Evolutionary conservation across 2,888 invertebrate genomes (phyloP).

Genomic region (Syrista parreyssii): DNA sequence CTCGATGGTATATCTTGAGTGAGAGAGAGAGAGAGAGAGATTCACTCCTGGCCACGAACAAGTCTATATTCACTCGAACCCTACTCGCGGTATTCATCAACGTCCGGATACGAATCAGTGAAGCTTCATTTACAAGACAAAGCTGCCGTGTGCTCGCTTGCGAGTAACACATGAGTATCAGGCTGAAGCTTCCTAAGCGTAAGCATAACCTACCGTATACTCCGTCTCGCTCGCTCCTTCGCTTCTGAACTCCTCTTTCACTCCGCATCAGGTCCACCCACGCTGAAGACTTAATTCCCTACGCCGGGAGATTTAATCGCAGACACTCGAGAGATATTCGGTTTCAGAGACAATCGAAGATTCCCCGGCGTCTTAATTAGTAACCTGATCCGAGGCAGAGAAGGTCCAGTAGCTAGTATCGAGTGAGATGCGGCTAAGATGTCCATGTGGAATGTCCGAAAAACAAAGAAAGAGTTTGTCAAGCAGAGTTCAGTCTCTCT

Average conservation of each 20-base stretch:
- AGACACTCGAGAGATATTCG: slow-evolving; percentile 54
- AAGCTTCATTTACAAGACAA: slow-evolving; percentile 66
- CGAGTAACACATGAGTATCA: slow-evolving; percentile 19
- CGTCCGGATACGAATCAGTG: slow-evolving; percentile 64
- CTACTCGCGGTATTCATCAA: slow-evolving; percentile 61
- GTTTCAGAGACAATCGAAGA: slow-evolving; percentile 57
- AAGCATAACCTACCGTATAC: not conserved
- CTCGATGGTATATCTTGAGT: not conserved
- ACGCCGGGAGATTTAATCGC: slow-evolving; percentile 55
- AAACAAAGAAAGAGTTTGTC: not conserved
- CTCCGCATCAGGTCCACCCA: slow-evolving; percentile 48
- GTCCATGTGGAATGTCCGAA: not conserved
- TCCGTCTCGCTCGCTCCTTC: not conserved
- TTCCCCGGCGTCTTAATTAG: slow-evolving; percentile 62
- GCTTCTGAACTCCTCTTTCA: no score
- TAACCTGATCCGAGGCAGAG: slow-evolving; percentile 32
- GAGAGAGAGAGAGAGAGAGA: not conserved
- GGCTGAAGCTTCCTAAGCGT: not conserved
- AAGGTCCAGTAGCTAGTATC: not conserved
- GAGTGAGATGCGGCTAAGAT: not conserved
- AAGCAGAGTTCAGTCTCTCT: no score
- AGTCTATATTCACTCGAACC: slow-evolving; percentile 46
- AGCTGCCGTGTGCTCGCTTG: slow-evolving; percentile 55
- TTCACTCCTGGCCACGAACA: not conserved
- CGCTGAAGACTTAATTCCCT: slow-evolving; percentile 56